Percentiles rank a stretch among this genome's conserved stretches.
phyloP scores from a whole-genome alignment of 2,797 vertebrate species.

The Cetoscarus ocellatus region DNA sequence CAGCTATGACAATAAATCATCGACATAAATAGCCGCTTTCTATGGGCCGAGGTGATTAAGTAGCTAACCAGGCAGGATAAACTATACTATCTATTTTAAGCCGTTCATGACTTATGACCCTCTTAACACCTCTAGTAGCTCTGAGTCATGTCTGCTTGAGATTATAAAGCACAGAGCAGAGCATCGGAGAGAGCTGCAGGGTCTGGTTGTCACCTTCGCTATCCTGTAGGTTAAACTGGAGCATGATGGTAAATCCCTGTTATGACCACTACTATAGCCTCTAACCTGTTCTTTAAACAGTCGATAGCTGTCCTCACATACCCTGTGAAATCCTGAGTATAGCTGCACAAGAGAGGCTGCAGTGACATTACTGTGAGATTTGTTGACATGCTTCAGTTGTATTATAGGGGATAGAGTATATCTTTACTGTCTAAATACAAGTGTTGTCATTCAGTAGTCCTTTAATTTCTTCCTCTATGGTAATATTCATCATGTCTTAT shows the following conservation, averaged over 20 bases:
- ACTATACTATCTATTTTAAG: conserved; percentile 80
- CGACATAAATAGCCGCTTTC: conserved; percentile 72
- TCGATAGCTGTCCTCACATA: conserved; percentile 24
- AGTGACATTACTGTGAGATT: conserved; percentile 28
- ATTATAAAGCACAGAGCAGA: conserved; percentile 67
- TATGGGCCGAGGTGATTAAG: conserved; percentile 69
- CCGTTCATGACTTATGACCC: conserved; percentile 75
- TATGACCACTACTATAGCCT: conserved; percentile 46
- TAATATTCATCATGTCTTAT: neutral
- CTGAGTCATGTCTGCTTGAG: conserved; percentile 74
- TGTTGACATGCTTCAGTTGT: conserved; percentile 5
- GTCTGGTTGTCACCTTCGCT: conserved; percentile 60
- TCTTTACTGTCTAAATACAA: no score
- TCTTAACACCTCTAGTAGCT: conserved; percentile 77
- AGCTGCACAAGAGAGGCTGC: conserved; percentile 26
- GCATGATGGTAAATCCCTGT: conserved; percentile 47
- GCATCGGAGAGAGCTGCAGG: conserved; percentile 40
- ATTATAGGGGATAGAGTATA: conserved; percentile 12
- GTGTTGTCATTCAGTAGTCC: no score
- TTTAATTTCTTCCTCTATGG: neutral
- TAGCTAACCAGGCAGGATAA: conserved; percentile 75
- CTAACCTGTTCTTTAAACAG: conserved; percentile 37
- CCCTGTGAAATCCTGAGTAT: conserved; percentile 23
- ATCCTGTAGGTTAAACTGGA: conserved; percentile 69
- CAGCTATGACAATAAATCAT: conserved; percentile 64